Evolutionary conservation across 2,113 vertebrate genomes (phyloP), one percentile per base, ranked within the genome.

Genomic region (Strigops habroptila): DNA sequence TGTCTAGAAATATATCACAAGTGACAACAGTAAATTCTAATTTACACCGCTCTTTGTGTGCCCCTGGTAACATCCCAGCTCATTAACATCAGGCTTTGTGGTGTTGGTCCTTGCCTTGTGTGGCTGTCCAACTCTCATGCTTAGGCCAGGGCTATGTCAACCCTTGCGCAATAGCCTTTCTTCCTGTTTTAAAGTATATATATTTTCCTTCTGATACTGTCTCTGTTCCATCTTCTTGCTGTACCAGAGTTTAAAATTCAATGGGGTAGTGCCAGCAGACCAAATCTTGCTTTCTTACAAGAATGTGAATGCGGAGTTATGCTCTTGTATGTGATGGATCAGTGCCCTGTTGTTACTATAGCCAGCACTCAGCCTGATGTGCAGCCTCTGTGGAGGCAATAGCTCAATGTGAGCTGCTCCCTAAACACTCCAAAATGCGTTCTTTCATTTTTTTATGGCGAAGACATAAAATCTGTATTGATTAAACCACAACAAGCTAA

Each of bases 21-120:
- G 73, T 70, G 64, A 69, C 79, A 83, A 84, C 44, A 84, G 64
- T 31, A 70, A 89, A 75, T 53, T 78, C 55, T 21, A 55, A 70
- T 60, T 91, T 59, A 67, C 69, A 87, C 46, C 46, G 14, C n/a
- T 60, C 28, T 83, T 13, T 31, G 9, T 24, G 71, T 69, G 59
- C 24, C 44, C 51, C 78, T 81, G 64, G 60, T 79, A 75, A 86
- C 0, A 1, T 81, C 77, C 73, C 53, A 84, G 55, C 11, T 37
- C 64, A 31, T 84, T 59, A 37, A 49, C 12, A 55, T 67, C 84
- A 89, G 80, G 24, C 53, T 93, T 75, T 88, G 49, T 53, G 62
- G 44, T 10, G 2, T 18, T 53, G 37, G 31, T 83, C 68, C 55
- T 81, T 70, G 68, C 46, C 24, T 70, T 62, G 44, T 80, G 73